Evolutionary conservation across 2,113 vertebrate species (phyloP).

Genomic region (Callorhinus ursinus): DNA sequence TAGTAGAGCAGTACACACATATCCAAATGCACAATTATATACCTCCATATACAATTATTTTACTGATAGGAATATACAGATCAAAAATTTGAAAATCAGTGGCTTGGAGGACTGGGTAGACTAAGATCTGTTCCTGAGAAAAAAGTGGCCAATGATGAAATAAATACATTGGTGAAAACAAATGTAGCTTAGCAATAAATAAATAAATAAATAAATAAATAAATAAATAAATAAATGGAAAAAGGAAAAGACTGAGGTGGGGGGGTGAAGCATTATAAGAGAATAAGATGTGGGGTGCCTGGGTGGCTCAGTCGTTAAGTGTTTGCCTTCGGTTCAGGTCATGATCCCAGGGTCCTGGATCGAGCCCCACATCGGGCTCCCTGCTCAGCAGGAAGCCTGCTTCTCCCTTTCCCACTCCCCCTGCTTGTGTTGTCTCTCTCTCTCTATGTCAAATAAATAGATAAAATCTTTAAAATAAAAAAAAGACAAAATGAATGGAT

Average conservation of each 20-base stretch:
- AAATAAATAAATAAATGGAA: background rate
- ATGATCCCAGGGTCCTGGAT: too few relatives aligned
- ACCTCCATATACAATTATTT: background rate
- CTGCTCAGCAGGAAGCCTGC: too few relatives aligned
- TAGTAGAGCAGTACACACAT: background rate
- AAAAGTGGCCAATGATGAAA: background rate
- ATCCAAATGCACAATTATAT: background rate
- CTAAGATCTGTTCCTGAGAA: background rate
- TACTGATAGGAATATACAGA: background rate
- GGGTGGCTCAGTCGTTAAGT: too few relatives aligned
- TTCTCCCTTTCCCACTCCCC: too few relatives aligned
- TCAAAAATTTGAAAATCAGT: background rate
- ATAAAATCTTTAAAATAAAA: too few relatives aligned
- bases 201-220: background rate
- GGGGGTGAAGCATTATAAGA: background rate
- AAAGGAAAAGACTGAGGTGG: background rate
- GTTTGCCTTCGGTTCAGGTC: too few relatives aligned
- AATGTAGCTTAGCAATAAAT: background rate
- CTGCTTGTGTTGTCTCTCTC: too few relatives aligned
- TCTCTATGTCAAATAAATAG: too few relatives aligned
- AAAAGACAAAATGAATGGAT: too few relatives aligned
- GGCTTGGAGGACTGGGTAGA: background rate
- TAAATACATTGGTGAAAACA: background rate
- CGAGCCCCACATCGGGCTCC: too few relatives aligned
- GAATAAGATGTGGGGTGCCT: background rate